These are phyloP conservation scores for Eurystomus gularis DNA, from an alignment of 2,113 vertebrate genomes.

Conservation along the genomic window DNA sequence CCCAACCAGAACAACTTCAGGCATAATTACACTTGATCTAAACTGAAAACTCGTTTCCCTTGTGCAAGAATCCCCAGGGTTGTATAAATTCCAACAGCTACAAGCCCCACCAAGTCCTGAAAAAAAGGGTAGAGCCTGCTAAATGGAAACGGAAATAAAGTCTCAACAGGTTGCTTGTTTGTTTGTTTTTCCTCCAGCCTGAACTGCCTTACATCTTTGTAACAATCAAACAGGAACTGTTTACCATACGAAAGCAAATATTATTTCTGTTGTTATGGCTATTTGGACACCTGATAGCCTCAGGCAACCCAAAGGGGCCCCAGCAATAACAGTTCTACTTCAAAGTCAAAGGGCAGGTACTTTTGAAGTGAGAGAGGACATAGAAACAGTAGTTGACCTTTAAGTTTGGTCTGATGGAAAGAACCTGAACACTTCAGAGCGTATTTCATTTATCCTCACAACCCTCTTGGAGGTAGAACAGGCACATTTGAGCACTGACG, in stretches of 20 bases:
- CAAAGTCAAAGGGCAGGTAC: slow-evolving; percentile 39
- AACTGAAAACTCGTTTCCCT: neutral
- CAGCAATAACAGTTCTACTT: slow-evolving; percentile 17
- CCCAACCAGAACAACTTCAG: neutral
- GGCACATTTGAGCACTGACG: neutral
- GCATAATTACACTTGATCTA: neutral
- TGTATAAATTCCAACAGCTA: neutral
- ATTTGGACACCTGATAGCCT: slow-evolving; percentile 26
- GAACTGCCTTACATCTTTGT: neutral
- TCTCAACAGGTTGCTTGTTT: neutral
- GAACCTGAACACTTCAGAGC: neutral
- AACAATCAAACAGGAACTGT: neutral
- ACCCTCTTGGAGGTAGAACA: neutral
- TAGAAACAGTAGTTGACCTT: neutral
- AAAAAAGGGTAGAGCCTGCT: neutral
- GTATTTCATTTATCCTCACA: neutral
- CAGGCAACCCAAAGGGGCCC: neutral
- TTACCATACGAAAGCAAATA: slow-evolving; percentile 43
- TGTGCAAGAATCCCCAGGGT: neutral
- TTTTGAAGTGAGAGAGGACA: slow-evolving; percentile 41
- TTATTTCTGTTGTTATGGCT: slow-evolving; percentile 40
- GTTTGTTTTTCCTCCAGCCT: neutral
- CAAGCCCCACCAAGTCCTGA: neutral
- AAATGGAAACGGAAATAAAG: neutral
- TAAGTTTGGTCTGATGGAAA: neutral